phyloP scores from a whole-genome alignment of 2,797 vertebrate genomes.

The Acipenser transmontanus region DNA sequence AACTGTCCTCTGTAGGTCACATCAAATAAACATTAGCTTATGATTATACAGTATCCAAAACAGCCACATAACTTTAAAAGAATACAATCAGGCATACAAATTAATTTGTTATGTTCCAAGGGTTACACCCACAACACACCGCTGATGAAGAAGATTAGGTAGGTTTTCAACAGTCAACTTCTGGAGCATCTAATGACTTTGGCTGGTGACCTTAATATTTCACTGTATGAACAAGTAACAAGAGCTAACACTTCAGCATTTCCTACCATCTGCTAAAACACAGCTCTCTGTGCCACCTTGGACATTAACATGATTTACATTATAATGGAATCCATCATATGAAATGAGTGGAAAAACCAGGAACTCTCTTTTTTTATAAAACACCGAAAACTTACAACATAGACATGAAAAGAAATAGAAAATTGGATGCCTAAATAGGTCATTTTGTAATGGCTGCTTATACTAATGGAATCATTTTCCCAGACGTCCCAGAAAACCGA shows the following conservation, averaged over 20 bases:
- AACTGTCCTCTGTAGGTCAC: no score
- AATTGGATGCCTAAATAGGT: constrained; percentile 21
- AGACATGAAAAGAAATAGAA: constrained; percentile 13
- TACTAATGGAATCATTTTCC: constrained; percentile 28
- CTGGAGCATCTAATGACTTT: constrained; percentile 1
- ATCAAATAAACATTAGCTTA: no score
- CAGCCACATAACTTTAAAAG: no score
- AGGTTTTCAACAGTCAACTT: not conserved
- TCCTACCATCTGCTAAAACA: constrained; percentile 1
- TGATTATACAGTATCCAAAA: no score
- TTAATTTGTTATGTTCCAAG: not conserved
- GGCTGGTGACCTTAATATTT: not conserved
- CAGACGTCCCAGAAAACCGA: constrained; percentile 33
- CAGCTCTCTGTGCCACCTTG: not conserved
- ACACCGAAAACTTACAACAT: constrained; percentile 1
- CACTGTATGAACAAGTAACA: not conserved
- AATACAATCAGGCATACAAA: not conserved
- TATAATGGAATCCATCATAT: constrained; percentile 9
- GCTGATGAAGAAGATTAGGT: not conserved
- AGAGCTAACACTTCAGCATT: not conserved
- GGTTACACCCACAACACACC: not conserved
- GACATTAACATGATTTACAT: constrained; percentile 3
- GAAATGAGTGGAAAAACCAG: constrained; percentile 6
- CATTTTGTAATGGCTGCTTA: constrained; percentile 32
- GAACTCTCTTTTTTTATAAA: constrained; percentile 5